Base-by-base conservation (phyloP, 2,797 vertebrate genomes). In the Sebastes iracundus region DNA sequence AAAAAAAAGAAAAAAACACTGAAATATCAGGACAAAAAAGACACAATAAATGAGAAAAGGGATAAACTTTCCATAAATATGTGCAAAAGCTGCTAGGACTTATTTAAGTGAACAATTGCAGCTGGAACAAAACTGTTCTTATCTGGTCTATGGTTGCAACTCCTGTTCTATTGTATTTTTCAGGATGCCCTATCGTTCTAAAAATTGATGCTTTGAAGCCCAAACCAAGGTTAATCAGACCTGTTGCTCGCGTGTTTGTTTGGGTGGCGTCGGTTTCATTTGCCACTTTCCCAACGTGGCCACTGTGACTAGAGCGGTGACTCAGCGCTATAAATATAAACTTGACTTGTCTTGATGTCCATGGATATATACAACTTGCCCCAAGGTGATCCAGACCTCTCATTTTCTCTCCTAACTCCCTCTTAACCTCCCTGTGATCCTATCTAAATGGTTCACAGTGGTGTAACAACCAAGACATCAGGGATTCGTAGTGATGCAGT, bases 371-470 rank as follows among this genome's bases (percentile, higher is more conserved):
- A 80, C 66, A 73, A 53, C 58, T 55, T 52, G 33, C 63, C 76
- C 56, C 12, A 42, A 62, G 86, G 85, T 83, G 69, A 79, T 76
- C 69, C 75, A 75, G 75, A 79, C 56, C 71, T 81, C 65, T 62
- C 63, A 5, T 74, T 78, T 84, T 75, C 27, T 58, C 52, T 42
- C 33, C 49, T 81, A 78, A 81, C 55, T 77, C 49, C 71, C 84
- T 56, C 65, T 87, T 83, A 88, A 83, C 86, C 87, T 85, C 67
- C 30, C 52, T 32, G 49, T 82, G 80, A 83, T 75, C 84, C 78
- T 16, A 46, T 68, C 72, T 73, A 74, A 86, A 87, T 77, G 74
- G 22, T 73, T 83, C 72, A 73, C 52, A 62, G 70, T 6, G 30
- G 79, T 77, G 70, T 67, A 84, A 75, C 20, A 70, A 87, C 55